These are phyloP conservation scores for Phalanger gymnotis DNA, from an alignment of 2,797 vertebrate genomes.

Conservation along the genomic window DNA sequence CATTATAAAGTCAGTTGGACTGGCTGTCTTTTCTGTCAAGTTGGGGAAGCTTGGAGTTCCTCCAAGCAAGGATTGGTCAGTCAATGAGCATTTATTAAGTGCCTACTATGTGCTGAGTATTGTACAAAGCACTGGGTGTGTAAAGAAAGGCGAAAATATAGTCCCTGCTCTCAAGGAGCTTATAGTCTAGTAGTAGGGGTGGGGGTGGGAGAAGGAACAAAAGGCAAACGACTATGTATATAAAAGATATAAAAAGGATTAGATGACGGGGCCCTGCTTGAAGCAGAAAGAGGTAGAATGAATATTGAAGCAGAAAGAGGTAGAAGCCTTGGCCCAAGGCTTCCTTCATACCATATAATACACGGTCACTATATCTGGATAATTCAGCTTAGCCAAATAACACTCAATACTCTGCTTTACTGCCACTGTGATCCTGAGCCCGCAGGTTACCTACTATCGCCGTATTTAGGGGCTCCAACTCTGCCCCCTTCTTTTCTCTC, in stretches of 20 bases:
- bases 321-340: not conserved
- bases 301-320: not conserved
- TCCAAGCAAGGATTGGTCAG: not conserved
- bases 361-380: not conserved
- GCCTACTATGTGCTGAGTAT: not conserved
- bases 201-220: not conserved
- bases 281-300: not conserved
- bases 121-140: not conserved
- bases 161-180: not conserved
- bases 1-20: not conserved
- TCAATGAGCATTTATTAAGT: not conserved
- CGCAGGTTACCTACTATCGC: not conserved
- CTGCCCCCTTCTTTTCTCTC: not conserved
- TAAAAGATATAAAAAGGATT: not conserved
- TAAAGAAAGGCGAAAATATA: not conserved
- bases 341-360: not conserved
- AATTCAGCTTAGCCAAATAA: not conserved
- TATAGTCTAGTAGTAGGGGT: not conserved
- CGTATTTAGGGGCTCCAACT: not conserved
- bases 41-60: constrained; percentile 3
- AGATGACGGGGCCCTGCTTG: not conserved
- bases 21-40: constrained; percentile 42
- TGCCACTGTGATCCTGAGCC: not conserved
- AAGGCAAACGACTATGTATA: not conserved
- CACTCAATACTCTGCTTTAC: not conserved